Percentiles rank a stretch among this genome's conserved stretches.
Conservation (phyloP, 2,113 vertebrate species). For the Hystrix brachyura region DNA sequence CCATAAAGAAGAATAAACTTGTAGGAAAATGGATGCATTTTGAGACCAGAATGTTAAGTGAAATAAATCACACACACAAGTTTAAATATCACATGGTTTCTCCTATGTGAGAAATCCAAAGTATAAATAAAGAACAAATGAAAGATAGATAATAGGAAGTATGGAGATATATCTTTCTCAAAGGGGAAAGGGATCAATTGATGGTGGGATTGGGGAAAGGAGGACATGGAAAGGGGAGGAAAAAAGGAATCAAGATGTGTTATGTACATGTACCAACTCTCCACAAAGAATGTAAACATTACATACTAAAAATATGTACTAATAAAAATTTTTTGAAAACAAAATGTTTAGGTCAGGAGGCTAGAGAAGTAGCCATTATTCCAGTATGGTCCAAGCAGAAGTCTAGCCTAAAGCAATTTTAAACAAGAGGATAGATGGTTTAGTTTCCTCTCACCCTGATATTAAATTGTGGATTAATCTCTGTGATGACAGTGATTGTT, state of each 20-base stretch:
- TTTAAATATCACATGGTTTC: neutral
- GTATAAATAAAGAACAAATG: neutral
- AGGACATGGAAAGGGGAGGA: neutral
- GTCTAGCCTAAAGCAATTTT: constrained; percentile 14
- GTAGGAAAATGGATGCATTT: neutral
- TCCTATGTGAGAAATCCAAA: neutral
- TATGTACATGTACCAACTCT: neutral
- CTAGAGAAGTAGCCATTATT: neutral
- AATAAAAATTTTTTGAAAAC: neutral
- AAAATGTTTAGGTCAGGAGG: neutral
- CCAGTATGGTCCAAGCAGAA: neutral
- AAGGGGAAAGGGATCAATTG: neutral
- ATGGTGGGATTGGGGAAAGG: neutral
- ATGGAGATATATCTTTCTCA: neutral
- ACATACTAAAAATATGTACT: neutral
- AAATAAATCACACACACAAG: neutral
- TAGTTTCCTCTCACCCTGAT: constrained; percentile 31
- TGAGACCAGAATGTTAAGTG: neutral
- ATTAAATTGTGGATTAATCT: constrained; percentile 40
- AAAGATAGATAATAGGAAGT: neutral
- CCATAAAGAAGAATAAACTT: neutral
- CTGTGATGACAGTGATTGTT: neutral
- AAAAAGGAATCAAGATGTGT: neutral
- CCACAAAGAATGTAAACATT: neutral
- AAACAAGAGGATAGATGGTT: neutral